These are phyloP conservation scores for Mareca penelope DNA, from an alignment of 2,797 vertebrate genomes.

Conservation along the genomic window DNA sequence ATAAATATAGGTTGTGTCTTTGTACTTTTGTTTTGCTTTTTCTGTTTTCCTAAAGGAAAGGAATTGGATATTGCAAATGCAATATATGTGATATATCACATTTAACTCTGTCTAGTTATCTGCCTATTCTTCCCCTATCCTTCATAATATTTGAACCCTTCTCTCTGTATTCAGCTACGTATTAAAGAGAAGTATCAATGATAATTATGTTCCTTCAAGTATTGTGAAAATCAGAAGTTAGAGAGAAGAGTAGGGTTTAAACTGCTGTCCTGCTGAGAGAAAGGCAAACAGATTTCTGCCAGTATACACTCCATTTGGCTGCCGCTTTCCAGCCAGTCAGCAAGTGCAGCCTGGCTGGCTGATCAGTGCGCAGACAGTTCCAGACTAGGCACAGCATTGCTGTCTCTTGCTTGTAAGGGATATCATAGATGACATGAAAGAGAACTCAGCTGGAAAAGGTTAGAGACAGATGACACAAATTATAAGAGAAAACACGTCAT, in stretches of 20 bases:
- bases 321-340: conserved; percentile 53
- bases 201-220: conserved; percentile 33
- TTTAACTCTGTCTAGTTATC: not conserved
- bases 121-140: not conserved
- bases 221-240: conserved; percentile 49
- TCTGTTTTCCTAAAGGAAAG: not conserved
- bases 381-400: not conserved
- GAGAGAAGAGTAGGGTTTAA: not conserved
- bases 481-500: not conserved
- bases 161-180: not conserved
- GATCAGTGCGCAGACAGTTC: conserved; percentile 11
- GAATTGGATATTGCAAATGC: not conserved
- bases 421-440: conserved; percentile 35
- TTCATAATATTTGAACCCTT: conserved; percentile 6
- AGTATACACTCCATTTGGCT: conserved; percentile 39
- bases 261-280: conserved; percentile 46
- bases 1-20: not conserved
- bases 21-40: not conserved
- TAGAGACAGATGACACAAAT: conserved; percentile 37
- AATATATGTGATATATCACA: not conserved
- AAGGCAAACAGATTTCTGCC: conserved; percentile 57
- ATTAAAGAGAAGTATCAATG: not conserved
- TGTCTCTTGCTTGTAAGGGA: conserved; percentile 26
- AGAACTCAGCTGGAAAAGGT: conserved; percentile 31
- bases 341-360: conserved; percentile 41